A percentile compares a stretch with the other conserved stretches of the same genome.
Evolutionary conservation across 1,140 invertebrate species (phyloP).

Genomic region (Lutraria rhynchaena): DNA sequence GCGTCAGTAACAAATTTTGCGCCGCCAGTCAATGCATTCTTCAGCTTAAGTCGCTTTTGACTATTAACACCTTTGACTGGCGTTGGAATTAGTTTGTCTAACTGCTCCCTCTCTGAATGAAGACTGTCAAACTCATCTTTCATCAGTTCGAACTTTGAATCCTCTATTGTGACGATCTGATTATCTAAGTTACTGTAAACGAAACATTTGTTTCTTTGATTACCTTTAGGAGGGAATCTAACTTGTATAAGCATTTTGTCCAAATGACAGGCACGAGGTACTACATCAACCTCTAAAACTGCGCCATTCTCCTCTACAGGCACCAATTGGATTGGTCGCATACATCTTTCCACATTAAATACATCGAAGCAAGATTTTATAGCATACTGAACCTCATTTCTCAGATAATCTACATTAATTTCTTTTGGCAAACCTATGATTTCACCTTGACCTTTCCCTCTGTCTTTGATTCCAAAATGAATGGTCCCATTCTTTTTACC

Average conservation of each 20-base stretch:
- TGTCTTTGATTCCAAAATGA: conserved; percentile 26
- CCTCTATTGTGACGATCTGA: background rate
- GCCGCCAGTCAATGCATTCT: background rate
- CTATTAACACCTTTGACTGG: background rate
- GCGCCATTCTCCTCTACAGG: background rate
- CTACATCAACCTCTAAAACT: conserved; percentile 8
- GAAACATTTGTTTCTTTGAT: background rate
- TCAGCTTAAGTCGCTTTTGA: background rate
- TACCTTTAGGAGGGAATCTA: conserved; percentile 1
- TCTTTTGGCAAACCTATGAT: background rate
- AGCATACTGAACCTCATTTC: background rate
- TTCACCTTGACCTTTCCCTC: background rate
- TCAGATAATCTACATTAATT: too few relatives aligned
- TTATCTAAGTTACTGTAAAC: background rate
- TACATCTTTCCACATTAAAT: background rate
- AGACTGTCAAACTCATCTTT: background rate
- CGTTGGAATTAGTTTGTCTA: background rate
- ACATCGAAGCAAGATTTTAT: background rate
- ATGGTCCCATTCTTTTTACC: conserved; percentile 29
- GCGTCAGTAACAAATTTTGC: background rate
- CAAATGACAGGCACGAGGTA: conserved; percentile 2
- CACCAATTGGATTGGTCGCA: conserved; percentile 7
- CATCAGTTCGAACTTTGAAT: background rate
- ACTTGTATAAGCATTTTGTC: background rate
- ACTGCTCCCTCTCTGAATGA: background rate